phyloP scores from a whole-genome alignment of 2,797 vertebrate genomes.

The Nannoperca obscura region DNA sequence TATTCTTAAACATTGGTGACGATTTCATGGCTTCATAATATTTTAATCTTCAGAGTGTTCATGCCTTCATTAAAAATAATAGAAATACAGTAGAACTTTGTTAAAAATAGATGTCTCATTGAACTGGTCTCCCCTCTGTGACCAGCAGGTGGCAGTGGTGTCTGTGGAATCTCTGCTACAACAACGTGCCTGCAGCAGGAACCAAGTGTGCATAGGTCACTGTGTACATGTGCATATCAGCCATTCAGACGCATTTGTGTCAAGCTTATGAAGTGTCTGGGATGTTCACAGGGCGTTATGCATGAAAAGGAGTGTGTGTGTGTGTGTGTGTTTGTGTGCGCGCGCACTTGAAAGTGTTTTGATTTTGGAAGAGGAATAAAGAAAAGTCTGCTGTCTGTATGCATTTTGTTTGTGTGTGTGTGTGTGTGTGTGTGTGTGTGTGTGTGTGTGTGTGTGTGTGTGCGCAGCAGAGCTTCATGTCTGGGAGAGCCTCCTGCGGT shows the following conservation, averaged over 20 bases:
- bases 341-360: conserved; percentile 44
- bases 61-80: neutral
- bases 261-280: conserved; percentile 71
- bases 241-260: conserved; percentile 67
- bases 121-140: neutral
- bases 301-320: conserved; percentile 56
- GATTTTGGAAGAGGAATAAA: conserved; percentile 77
- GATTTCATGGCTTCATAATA: neutral
- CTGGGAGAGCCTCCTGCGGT: conserved; percentile 73
- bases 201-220: conserved; percentile 40
- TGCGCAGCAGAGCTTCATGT: conserved; percentile 50
- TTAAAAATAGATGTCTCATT: neutral
- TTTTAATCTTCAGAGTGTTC: neutral
- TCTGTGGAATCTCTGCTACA: conserved; percentile 55
- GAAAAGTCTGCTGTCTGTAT: conserved; percentile 58
- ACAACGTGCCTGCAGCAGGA: conserved; percentile 33
- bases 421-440: neutral
- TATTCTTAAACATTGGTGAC: neutral
- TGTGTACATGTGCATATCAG: conserved; percentile 65
- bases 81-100: neutral
- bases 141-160: conserved; percentile 79
- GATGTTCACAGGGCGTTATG: conserved; percentile 65
- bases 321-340: conserved; percentile 23
- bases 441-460: conserved; percentile 17
- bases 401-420: too few species aligned